A percentile compares a stretch with the other conserved stretches of the same genome.
Evolutionary conservation across 2,113 vertebrate species (phyloP).

Genomic region (Channa argus): DNA sequence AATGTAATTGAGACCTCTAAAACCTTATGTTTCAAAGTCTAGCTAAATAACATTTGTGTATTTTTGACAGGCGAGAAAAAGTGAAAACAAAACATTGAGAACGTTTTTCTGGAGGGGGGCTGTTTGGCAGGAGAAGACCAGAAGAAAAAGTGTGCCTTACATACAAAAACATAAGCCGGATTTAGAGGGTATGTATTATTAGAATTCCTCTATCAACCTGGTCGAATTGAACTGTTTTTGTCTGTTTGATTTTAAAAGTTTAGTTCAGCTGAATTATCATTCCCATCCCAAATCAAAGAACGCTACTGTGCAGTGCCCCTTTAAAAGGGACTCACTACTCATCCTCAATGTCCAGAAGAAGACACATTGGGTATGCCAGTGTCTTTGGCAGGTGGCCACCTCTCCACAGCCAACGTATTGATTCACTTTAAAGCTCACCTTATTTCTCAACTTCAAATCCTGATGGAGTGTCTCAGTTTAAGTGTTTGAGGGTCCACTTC

Average conservation of each 20-base stretch:
- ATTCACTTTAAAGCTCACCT: conserved; percentile 79
- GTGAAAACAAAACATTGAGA: not conserved
- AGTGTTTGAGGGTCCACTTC: conserved; percentile 70
- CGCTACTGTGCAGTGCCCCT: not conserved
- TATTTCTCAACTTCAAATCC: conserved; percentile 85
- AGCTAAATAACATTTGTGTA: conserved; percentile 16
- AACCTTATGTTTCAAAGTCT: conserved; percentile 14
- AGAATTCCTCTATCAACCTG: conserved; percentile 12
- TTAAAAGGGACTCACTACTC: conserved; percentile 55
- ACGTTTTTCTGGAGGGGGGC: not conserved
- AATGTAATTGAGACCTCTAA: conserved; percentile 56
- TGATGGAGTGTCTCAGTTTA: conserved; percentile 81
- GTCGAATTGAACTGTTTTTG: too few species aligned
- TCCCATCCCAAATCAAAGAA: too few species aligned
- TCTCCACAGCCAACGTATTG: conserved; percentile 80
- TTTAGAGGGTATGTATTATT: conserved; percentile 30
- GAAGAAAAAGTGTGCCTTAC: not conserved
- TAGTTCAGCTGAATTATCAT: too few species aligned
- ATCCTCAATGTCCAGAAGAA: conserved; percentile 75
- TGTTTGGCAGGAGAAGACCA: not conserved
- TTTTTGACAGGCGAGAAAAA: conserved; percentile 19
- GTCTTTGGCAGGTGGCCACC: conserved; percentile 81
- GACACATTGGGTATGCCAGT: conserved; percentile 82
- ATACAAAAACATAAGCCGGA: not conserved
- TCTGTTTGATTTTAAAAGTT: too few species aligned